Conservation (phyloP, 2,113 vertebrate species). For the Abramis brama region DNA sequence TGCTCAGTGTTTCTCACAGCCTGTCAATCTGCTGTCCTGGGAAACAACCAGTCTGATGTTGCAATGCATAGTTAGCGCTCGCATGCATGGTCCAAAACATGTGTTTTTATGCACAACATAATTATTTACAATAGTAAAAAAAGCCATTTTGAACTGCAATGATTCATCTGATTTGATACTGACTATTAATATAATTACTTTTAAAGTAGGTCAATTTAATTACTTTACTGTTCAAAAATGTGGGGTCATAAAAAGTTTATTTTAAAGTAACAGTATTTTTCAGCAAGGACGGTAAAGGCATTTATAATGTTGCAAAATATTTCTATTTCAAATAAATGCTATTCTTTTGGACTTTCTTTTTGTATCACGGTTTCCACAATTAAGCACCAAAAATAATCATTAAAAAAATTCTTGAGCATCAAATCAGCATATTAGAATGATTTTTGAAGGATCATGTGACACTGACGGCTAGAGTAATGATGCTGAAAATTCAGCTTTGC, state of each 20-base stretch:
- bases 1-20: conserved; percentile 60
- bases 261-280: too few relatives aligned
- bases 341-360: too few relatives aligned
- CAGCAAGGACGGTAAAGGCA: neutral
- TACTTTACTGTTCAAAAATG: neutral
- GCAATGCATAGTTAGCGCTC: conserved; percentile 29
- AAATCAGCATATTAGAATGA: neutral
- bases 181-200: neutral
- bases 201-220: neutral
- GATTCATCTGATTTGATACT: neutral
- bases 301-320: neutral
- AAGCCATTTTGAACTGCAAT: neutral
- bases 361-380: neutral
- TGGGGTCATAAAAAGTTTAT: too few relatives aligned
- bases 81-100: neutral
- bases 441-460: neutral
- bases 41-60: conserved; percentile 45
- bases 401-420: neutral
- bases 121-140: neutral
- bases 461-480: neutral
- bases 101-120: neutral
- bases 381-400: neutral
- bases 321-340: neutral
- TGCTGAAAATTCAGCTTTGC: too few relatives aligned
- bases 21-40: conserved; percentile 41